Conservation (phyloP, 2,113 vertebrate species). For the Myotis davidii region DNA sequence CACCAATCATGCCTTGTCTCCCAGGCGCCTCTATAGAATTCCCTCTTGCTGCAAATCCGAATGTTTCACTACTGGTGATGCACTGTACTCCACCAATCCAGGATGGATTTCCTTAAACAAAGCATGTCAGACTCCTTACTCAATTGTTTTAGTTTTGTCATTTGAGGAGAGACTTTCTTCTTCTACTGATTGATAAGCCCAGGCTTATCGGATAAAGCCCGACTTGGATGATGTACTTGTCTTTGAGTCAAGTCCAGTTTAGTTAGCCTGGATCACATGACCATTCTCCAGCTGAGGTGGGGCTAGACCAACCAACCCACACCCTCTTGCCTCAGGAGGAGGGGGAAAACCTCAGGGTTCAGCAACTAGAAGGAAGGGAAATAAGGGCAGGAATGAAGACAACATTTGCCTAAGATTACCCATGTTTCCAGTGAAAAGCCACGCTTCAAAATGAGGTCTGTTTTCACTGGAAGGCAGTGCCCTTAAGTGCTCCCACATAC, state of each 20-base stretch:
- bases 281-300: fast-evolving
- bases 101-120: neutral
- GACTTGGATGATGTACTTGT: neutral
- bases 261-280: neutral
- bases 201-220: neutral
- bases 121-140: neutral
- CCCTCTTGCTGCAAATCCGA: neutral
- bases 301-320: neutral
- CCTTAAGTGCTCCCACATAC: neutral
- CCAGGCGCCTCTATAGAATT: neutral
- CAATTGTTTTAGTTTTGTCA: neutral
- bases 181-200: neutral
- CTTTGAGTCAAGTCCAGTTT: neutral
- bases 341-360: neutral
- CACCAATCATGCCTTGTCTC: neutral
- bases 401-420: neutral
- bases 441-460: neutral
- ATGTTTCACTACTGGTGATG: neutral
- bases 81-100: neutral
- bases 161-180: neutral
- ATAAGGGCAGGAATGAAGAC: neutral
- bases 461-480: neutral
- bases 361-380: neutral
- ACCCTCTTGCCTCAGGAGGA: neutral
- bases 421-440: neutral